Conservation (phyloP, 1,140 invertebrate species). For the Tachypleus tridentatus region DNA sequence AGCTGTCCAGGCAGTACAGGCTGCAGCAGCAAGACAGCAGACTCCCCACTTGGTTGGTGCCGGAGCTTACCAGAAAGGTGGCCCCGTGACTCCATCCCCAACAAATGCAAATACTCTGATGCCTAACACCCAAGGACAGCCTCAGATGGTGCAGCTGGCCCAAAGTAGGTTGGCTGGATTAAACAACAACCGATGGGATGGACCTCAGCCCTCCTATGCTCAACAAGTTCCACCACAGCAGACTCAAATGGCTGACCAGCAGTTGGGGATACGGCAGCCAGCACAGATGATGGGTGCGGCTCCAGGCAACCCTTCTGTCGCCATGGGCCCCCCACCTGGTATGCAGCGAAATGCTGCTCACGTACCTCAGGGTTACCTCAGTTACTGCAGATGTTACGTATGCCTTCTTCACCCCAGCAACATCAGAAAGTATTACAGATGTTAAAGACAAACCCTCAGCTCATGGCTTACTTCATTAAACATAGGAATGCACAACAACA, state of each 20-base stretch:
- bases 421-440: slow-evolving; percentile 86
- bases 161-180: slow-evolving; percentile 8
- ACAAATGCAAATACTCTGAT: slow-evolving; percentile 8
- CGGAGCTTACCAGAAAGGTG: slow-evolving; percentile 50
- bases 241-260: slow-evolving; percentile 12
- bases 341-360: slow-evolving; percentile 18
- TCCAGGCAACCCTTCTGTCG: slow-evolving; percentile 5
- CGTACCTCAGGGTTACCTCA: slow-evolving; percentile 59
- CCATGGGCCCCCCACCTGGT: slow-evolving; percentile 18
- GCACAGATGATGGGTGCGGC: slow-evolving; percentile 14
- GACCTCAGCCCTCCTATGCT: slow-evolving; percentile 17
- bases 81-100: slow-evolving; percentile 32
- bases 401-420: slow-evolving; percentile 78
- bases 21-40: slow-evolving; percentile 74
- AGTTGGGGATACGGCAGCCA: slow-evolving; percentile 23
- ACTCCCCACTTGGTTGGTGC: slow-evolving; percentile 46
- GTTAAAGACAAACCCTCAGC: slow-evolving; percentile 82
- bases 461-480: slow-evolving; percentile 95
- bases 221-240: slow-evolving; percentile 35
- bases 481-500: slow-evolving; percentile 54
- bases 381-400: slow-evolving; percentile 75
- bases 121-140: slow-evolving; percentile 9
- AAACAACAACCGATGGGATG: slow-evolving; percentile 7
- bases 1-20: slow-evolving; percentile 81
- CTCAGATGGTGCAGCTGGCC: slow-evolving; percentile 13